These are phyloP conservation scores for Parapsyche elsis DNA, from an alignment of 1,140 invertebrate species.

Conservation along the genomic window DNA sequence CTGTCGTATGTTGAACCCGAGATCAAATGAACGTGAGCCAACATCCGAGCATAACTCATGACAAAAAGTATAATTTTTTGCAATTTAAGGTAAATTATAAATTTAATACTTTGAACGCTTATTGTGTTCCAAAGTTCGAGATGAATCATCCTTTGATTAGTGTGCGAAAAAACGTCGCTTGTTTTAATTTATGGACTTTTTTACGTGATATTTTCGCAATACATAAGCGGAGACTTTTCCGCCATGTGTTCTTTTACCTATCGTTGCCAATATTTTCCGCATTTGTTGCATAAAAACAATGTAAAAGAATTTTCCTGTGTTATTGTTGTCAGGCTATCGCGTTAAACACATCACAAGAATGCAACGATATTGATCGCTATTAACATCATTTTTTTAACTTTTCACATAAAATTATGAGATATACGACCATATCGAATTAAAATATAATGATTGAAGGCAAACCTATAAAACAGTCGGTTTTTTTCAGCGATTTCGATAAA, in stretches of 20 bases:
- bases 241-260: conserved; percentile 9
- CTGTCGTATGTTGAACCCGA: too few species aligned
- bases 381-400: neutral
- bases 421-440: neutral
- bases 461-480: too few species aligned
- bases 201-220: neutral
- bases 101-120: too few species aligned
- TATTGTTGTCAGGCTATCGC: neutral
- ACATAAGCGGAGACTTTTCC: neutral
- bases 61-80: too few species aligned
- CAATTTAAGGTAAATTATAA: too few species aligned
- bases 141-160: neutral
- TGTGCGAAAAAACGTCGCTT: neutral
- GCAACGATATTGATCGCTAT: neutral
- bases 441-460: neutral
- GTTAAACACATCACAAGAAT: neutral
- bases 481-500: too few species aligned
- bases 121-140: neutral
- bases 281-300: conserved; percentile 1
- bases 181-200: neutral
- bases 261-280: conserved; percentile 9
- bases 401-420: neutral
- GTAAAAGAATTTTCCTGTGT: neutral
- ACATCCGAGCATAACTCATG: too few species aligned
- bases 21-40: too few species aligned